Base-by-base conservation (phyloP, 2,888 invertebrate genomes). In the Drosophila quasianomalipes region DNA sequence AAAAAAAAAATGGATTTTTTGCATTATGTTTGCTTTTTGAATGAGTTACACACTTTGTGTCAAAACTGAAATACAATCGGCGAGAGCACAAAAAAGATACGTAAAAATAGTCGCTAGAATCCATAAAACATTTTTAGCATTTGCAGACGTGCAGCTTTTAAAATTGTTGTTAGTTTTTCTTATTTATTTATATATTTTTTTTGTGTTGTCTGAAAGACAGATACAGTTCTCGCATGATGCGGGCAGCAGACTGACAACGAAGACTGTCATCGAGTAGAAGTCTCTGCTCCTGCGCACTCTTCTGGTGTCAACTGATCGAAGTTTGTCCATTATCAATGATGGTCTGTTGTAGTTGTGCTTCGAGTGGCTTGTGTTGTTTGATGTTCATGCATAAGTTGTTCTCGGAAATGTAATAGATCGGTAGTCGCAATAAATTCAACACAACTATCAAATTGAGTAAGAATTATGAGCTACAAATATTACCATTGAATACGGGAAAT, bases 111-210 rank as follows among this genome's bases (percentile, higher is more conserved):
- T 72, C 51, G 68, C 58, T 51, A 62, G 76, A 83, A 81, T 73
- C 83, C 89, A 89, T 85, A 85, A 85, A 88, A 88, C 83, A 88
- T 85, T 90, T 85, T 85, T 90, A 81, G 85, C 79, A 85, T 85
- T 71, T 85, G 90, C 89, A 85, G 90, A 90, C 85, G 69, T 53
- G 58, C 70, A 71, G 89, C 90, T 90, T 79, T 90, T 83, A 85
- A 86, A 85, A 83, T 82, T 69, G 65, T 37, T 26, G 55, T 19
- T 37, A 3, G 28, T 55, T 65, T 55, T 82, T 69, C 59, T 37
- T 55, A 19, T 37, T 55, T 67, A 51, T 78, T 86, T 68, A 54
- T 54, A 76, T 68, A 47, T 59, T 37, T 44, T 26, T 41, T 58
- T 30, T 74, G 67, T 71, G 51, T 28, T 51, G 54, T 47, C 16